Evolutionary conservation across 2,797 vertebrate species (phyloP), one percentile per base, ranked within the genome.

Genomic region (Myiotriccus ornatus): DNA sequence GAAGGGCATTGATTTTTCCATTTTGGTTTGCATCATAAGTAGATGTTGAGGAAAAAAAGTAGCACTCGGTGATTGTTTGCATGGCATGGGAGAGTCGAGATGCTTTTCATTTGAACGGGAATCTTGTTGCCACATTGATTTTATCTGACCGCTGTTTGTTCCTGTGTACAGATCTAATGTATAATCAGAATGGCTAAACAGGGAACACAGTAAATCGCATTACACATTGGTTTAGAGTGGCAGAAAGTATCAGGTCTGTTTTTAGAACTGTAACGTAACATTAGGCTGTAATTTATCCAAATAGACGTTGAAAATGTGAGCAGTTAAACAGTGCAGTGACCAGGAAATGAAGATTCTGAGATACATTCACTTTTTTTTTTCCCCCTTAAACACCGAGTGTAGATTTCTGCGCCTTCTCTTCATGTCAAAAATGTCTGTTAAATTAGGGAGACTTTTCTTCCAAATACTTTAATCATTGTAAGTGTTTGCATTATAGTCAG

Each of bases 81-180:
- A 89, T 82, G 95, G 94, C 95, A 93, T 94, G 77, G 53, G 93
- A 93, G 90, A 74, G 91, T 80, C 78, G 87, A 96, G 97, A 96
- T 96, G 90, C 97, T 97, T 96, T 96, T 89, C 90, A 77, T 97
- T 97, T 96, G 67, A 97, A 96, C 97, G 79, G 79, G 95, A 94
- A 78, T 94, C 93, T 96, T 96, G 96, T 96, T 94, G 94, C 83
- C 67, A 44, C 95, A 97, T 97, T 96, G 97, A 97, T 98, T 97
- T 96, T 97, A 94, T 97, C 95, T 94, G 96, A 82, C 90, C 95
- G 84, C 94, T 94, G 9, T 96, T 97, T 97, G 96, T 96, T 97
- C 96, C 84, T 89, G 91, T 77, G 91, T 92, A 87, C 90, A 90
- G 96, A 96, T 96, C 95, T 96, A 91, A 97, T 79, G 92, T 96